These are phyloP conservation scores for Nemopilema nomurai DNA, from an alignment of 30 jellyfish, hydroid and myxozoan species.

Conservation along the genomic window DNA sequence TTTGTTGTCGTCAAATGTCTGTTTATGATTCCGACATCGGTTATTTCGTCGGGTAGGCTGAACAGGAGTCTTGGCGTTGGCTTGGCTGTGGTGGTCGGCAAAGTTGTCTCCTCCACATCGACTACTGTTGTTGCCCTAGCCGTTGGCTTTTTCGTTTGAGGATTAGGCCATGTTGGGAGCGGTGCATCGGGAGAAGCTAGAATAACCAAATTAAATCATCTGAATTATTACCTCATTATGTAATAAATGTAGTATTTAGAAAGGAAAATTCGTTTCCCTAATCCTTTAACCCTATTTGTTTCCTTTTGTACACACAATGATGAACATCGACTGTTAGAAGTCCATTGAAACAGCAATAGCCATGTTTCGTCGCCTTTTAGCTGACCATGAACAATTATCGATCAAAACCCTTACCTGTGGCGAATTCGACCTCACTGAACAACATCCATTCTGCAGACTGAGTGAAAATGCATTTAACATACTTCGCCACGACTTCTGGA, in stretches of 20 bases:
- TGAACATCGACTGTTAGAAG: no score
- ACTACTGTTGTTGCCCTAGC: neutral
- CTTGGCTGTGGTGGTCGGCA: slow-evolving; percentile 13
- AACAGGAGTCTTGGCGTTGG: slow-evolving; percentile 37
- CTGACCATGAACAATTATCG: no score
- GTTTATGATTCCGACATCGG: slow-evolving; percentile 10
- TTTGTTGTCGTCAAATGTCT: slow-evolving; percentile 3
- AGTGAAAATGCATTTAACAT: slow-evolving; percentile 52
- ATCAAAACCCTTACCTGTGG: slow-evolving; percentile 48
- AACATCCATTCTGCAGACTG: slow-evolving; percentile 73
- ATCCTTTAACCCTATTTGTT: no score
- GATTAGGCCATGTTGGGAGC: slow-evolving; percentile 47
- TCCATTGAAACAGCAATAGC: no score
- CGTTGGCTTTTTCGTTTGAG: slow-evolving; percentile 8
- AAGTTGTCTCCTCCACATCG: neutral
- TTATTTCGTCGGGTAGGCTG: slow-evolving; percentile 33
- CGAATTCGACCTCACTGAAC: slow-evolving; percentile 80
- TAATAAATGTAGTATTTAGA: no score
- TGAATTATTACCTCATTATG: no score
- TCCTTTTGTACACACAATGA: no score
- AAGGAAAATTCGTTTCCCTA: no score
- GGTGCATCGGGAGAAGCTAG: slow-evolving; percentile 54
- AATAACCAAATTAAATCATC: neutral
- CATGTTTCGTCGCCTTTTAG: no score
- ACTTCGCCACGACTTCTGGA: slow-evolving; percentile 50